phyloP scores from a whole-genome alignment of 2,888 invertebrate species.

The Aproaerema taeniolella region DNA sequence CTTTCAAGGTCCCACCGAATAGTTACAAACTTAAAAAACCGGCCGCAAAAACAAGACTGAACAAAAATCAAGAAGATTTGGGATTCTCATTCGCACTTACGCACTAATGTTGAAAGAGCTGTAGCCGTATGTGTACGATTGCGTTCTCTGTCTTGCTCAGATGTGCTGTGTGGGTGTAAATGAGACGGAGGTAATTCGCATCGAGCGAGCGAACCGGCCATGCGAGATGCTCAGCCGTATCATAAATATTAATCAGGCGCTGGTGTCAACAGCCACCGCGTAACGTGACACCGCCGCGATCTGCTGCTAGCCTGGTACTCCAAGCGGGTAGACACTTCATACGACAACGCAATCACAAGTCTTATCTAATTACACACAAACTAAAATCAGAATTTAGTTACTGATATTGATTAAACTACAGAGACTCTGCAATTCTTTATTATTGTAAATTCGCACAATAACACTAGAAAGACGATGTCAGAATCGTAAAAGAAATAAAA shows the following conservation, averaged over 20 bases:
- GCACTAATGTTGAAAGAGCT: conserved; percentile 61
- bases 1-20: conserved; percentile 33
- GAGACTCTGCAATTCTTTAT: too few relatives aligned
- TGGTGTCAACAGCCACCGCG: conserved; percentile 78
- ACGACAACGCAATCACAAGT: conserved; percentile 19
- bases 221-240: conserved; percentile 76
- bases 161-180: conserved; percentile 41
- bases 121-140: conserved; percentile 47
- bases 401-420: too few relatives aligned
- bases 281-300: conserved; percentile 73
- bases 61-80: conserved; percentile 64
- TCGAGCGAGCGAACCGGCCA: conserved; percentile 69
- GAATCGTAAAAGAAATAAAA: too few relatives aligned
- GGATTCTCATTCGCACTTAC: conserved; percentile 73
- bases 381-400: too few relatives aligned
- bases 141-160: conserved; percentile 42
- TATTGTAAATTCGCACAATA: too few relatives aligned
- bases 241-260: conserved; percentile 78
- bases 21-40: conserved; percentile 33
- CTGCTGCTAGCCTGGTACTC: conserved; percentile 68
- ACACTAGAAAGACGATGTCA: too few relatives aligned
- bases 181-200: conserved; percentile 63
- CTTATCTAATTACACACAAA: conserved; percentile 18
- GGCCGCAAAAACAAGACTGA: conserved; percentile 44
- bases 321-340: conserved; percentile 41